Evolutionary conservation across 2,113 vertebrate species (phyloP).

Genomic region (Anarrhichthys ocellatus): DNA sequence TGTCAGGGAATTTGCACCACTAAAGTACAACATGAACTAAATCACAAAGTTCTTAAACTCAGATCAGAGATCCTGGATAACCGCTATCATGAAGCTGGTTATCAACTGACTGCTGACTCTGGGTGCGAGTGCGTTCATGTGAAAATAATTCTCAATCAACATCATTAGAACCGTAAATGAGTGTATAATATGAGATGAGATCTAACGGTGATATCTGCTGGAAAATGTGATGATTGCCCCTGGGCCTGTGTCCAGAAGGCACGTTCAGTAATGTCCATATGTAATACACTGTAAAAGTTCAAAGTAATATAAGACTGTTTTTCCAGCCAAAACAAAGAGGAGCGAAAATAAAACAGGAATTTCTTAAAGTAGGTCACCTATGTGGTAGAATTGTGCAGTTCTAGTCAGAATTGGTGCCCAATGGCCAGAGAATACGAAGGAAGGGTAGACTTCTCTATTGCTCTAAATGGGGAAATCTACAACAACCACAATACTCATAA

Average conservation of each 20-base stretch:
- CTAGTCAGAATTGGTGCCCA: neutral
- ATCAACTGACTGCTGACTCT: neutral
- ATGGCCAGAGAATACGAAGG: neutral
- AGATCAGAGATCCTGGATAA: neutral
- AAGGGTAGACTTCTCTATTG: no score
- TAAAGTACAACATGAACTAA: neutral
- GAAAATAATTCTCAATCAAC: no score
- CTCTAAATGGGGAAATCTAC: no score
- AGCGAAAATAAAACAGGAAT: neutral
- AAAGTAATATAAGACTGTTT: no score
- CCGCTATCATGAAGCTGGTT: neutral
- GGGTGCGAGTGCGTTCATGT: neutral
- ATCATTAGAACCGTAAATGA: neutral
- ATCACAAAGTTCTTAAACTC: neutral
- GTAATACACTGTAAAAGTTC: neutral
- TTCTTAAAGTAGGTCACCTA: neutral
- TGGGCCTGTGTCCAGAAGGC: no score
- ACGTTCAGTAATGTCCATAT: neutral
- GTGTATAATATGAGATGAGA: no score
- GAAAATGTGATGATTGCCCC: no score
- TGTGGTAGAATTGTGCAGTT: neutral
- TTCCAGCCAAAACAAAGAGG: no score
- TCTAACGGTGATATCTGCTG: no score
- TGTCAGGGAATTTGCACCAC: neutral
- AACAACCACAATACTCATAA: no score